Percentiles rank a stretch among this genome's conserved stretches.
Evolutionary conservation across 2,888 invertebrate species (phyloP).

Genomic region (Argynnis bischoffii): DNA sequence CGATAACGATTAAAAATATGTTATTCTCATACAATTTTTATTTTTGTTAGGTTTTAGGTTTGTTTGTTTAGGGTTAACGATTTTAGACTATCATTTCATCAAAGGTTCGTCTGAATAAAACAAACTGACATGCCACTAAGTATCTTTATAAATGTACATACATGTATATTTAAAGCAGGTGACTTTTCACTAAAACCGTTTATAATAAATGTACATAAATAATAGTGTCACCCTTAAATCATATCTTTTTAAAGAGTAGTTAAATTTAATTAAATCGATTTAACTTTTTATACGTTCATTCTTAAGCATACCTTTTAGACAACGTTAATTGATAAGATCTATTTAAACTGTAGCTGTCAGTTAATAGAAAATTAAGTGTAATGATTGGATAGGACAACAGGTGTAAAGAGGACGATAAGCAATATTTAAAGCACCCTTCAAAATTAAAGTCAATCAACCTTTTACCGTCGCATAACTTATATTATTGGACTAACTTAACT

Average conservation of each 20-base stretch:
- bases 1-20: too few species aligned
- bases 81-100: too few species aligned
- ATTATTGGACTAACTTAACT: too few species aligned
- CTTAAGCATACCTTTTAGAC: slow-evolving; percentile 18
- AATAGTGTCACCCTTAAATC: slow-evolving; percentile 10
- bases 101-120: too few species aligned
- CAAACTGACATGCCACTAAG: too few species aligned
- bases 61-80: too few species aligned
- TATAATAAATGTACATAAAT: slow-evolving; percentile 8
- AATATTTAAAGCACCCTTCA: slow-evolving; percentile 8
- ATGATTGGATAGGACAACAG: slow-evolving; percentile 23
- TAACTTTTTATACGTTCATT: slow-evolving; percentile 14
- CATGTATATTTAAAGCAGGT: slow-evolving; percentile 4
- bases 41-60: too few species aligned
- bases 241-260: slow-evolving; percentile 13
- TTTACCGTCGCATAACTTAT: slow-evolving; percentile 10
- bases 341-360: slow-evolving; percentile 12
- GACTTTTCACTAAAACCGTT: slow-evolving; percentile 6
- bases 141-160: neutral
- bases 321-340: slow-evolving; percentile 15
- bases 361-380: slow-evolving; percentile 24
- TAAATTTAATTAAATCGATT: slow-evolving; percentile 25
- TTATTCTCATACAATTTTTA: too few species aligned
- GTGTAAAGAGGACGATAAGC: slow-evolving; percentile 8
- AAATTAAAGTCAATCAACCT: slow-evolving; percentile 1